A percentile compares a stretch with the other conserved stretches of the same genome.
Evolutionary conservation across 2,888 invertebrate species (phyloP).

Genomic region (Drosophila sordidula): DNA sequence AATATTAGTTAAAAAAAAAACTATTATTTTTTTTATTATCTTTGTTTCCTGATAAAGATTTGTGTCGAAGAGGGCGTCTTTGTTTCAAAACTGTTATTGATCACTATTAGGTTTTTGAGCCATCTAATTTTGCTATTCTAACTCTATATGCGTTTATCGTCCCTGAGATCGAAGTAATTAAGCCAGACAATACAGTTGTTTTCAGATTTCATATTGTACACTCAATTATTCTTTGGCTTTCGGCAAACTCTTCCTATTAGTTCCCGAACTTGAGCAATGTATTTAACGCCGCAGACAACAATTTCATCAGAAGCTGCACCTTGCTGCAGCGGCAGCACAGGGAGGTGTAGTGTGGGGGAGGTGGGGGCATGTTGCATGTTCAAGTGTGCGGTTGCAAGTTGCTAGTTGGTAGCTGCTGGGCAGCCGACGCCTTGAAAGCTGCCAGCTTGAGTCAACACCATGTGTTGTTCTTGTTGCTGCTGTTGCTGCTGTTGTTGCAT

Average conservation of each 20-base stretch:
- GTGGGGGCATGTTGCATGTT: constrained; percentile 59
- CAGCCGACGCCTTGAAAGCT: constrained; percentile 58
- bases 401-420: constrained; percentile 30
- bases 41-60: no score
- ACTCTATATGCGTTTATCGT: no score
- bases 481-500: constrained; percentile 57
- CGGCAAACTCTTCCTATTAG: constrained; percentile 13
- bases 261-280: constrained; percentile 29
- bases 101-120: no score
- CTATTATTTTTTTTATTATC: no score
- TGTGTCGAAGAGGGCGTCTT: no score
- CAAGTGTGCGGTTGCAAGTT: constrained; percentile 46
- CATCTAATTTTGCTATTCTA: no score
- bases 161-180: no score
- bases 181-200: neutral
- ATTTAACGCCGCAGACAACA: constrained; percentile 15
- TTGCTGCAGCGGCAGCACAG: constrained; percentile 44
- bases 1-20: no score
- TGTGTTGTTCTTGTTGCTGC: constrained; percentile 41
- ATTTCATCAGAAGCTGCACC: constrained; percentile 42
- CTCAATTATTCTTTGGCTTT: constrained; percentile 18
- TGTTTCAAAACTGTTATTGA: no score
- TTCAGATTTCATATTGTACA: neutral
- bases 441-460: constrained; percentile 76
- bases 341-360: neutral